These are phyloP conservation scores for Melanostigma gelatinosum DNA, from an alignment of 2,113 vertebrate genomes.

Conservation along the genomic window DNA sequence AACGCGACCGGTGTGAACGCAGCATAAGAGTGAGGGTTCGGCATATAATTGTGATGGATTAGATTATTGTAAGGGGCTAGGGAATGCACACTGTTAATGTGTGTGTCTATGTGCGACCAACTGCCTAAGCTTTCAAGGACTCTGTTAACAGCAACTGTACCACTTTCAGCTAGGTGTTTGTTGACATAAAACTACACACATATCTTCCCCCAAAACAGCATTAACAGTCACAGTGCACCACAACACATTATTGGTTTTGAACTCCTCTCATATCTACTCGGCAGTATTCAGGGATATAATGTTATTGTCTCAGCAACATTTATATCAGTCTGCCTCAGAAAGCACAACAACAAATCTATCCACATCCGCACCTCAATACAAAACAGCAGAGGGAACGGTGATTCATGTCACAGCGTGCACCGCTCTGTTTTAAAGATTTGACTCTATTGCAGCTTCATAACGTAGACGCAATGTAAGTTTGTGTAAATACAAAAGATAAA, in stretches of 20 bases:
- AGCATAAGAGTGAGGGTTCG: no score
- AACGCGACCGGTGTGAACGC: no score
- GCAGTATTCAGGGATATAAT: constrained; percentile 19
- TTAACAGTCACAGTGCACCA: not conserved
- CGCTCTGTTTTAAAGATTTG: constrained; percentile 24
- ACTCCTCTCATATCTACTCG: constrained; percentile 4
- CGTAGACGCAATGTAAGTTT: not conserved
- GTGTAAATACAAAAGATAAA: not conserved
- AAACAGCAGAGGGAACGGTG: constrained; percentile 21
- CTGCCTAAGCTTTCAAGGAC: not conserved
- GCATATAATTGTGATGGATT: not conserved
- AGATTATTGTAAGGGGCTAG: not conserved
- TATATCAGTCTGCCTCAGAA: constrained; percentile 21
- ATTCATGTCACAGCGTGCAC: constrained; percentile 15
- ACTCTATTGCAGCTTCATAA: constrained; percentile 25
- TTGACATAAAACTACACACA: not conserved
- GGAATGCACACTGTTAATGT: not conserved
- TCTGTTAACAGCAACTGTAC: constrained; percentile 13
- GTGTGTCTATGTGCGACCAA: constrained; percentile 2
- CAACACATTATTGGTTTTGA: constrained; percentile 1
- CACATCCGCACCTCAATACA: constrained; percentile 18
- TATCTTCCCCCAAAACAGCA: not conserved
- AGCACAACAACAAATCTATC: constrained; percentile 29
- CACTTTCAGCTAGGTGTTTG: constrained; percentile 15
- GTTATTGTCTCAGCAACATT: constrained; percentile 5